Evolutionary conservation across 2,888 invertebrate genomes (phyloP).

Genomic region (Gymnosoma rotundatum): DNA sequence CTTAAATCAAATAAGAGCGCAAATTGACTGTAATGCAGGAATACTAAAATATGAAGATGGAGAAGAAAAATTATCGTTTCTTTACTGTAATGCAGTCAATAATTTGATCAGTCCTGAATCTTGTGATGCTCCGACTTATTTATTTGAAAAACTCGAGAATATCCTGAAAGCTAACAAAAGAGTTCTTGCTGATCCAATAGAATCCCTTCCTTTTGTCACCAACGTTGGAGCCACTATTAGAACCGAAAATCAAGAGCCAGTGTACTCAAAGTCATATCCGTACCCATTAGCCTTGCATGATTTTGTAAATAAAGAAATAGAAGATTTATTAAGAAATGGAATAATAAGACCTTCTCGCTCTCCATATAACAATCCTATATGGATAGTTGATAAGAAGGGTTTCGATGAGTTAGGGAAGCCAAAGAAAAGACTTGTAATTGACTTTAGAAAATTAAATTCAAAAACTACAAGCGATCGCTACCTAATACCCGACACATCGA

Average conservation of each 20-base stretch:
- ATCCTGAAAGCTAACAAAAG: slow-evolving; percentile 7
- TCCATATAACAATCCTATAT: slow-evolving; percentile 51
- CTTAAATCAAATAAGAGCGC: slow-evolving; percentile 51
- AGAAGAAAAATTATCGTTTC: slow-evolving; percentile 31
- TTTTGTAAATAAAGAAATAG: slow-evolving; percentile 29
- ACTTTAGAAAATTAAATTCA: too few species aligned
- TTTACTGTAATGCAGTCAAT: slow-evolving; percentile 23
- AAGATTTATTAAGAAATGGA: slow-evolving; percentile 35
- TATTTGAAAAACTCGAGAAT: slow-evolving; percentile 17
- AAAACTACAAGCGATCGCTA: too few species aligned
- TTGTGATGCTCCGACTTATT: slow-evolving; percentile 6
- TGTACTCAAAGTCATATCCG: too few species aligned
- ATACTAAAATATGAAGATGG: slow-evolving; percentile 23
- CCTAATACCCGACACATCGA: too few species aligned
- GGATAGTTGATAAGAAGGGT: too few species aligned
- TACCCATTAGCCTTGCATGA: slow-evolving; percentile 27
- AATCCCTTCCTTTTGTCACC: too few species aligned
- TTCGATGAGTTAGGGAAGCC: too few species aligned
- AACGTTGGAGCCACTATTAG: too few species aligned
- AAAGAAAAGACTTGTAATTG: too few species aligned
- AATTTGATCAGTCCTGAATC: slow-evolving; percentile 14
- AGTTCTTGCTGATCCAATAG: too few species aligned
- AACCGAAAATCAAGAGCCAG: too few species aligned
- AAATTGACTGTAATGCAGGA: slow-evolving; percentile 58
- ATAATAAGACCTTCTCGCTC: too few species aligned